Conservation (phyloP, 2,888 invertebrate genomes). For the Melipona beecheii region DNA sequence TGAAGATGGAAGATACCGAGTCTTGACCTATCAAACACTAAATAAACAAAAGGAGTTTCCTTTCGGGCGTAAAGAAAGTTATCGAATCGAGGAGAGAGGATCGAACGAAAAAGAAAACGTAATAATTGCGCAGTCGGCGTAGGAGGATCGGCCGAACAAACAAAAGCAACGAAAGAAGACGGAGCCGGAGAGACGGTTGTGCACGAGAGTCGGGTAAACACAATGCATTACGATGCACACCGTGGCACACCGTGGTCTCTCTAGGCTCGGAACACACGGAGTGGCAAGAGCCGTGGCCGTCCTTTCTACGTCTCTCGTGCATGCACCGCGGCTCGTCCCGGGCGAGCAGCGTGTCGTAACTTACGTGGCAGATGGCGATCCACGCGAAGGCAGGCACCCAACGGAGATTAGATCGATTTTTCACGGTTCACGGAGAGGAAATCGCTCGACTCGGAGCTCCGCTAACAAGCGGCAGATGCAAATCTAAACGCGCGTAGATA, state of each 20-base stretch:
- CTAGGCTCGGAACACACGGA: slow-evolving; percentile 27
- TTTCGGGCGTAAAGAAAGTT: neutral
- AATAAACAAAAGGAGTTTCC: no score
- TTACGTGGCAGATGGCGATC: slow-evolving; percentile 77
- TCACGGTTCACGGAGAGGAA: slow-evolving; percentile 76
- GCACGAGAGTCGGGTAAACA: slow-evolving; percentile 46
- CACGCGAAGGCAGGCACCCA: slow-evolving; percentile 67
- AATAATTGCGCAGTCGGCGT: slow-evolving; percentile 40
- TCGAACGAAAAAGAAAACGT: slow-evolving; percentile 14
- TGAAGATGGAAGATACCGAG: no score
- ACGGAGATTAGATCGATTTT: slow-evolving; percentile 80
- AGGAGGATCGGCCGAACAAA: neutral
- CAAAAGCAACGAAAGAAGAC: neutral
- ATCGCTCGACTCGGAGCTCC: slow-evolving; percentile 68
- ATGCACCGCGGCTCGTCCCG: slow-evolving; percentile 39
- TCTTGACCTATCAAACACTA: no score
- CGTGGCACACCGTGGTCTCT: slow-evolving; percentile 6
- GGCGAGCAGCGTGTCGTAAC: slow-evolving; percentile 72
- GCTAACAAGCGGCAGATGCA: slow-evolving; percentile 81
- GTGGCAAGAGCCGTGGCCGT: slow-evolving; percentile 53
- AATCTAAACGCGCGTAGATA: slow-evolving; percentile 66
- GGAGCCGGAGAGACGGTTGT: slow-evolving; percentile 27
- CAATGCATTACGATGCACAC: slow-evolving; percentile 51
- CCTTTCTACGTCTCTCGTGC: slow-evolving; percentile 51
- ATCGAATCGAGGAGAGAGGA: neutral